A percentile compares a stretch with the other conserved stretches of the same genome.
Conservation (phyloP, 1,140 invertebrate genomes). For the Pantala flavescens region DNA sequence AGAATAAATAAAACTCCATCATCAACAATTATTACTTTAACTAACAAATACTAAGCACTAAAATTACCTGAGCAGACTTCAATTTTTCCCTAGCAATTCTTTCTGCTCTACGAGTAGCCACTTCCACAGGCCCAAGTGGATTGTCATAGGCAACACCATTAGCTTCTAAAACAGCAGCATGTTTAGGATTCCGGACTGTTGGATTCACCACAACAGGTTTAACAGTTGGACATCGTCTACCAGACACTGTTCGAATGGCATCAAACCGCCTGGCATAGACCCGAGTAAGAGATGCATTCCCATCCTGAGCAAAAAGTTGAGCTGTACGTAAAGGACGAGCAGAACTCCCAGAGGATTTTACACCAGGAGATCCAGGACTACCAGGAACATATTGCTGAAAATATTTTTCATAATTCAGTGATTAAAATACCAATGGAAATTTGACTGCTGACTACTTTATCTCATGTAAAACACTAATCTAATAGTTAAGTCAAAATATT, state of each 20-base stretch:
- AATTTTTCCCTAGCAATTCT: conserved; percentile 30
- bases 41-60: too few species aligned
- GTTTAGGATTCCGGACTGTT: conserved; percentile 69
- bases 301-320: conserved; percentile 72
- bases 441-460: background rate
- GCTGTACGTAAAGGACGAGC: conserved; percentile 65
- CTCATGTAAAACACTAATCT: too few species aligned
- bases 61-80: conserved; percentile 32
- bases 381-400: background rate
- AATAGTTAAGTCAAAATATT: background rate
- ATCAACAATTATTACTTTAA: too few species aligned
- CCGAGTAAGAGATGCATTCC: conserved; percentile 63
- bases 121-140: conserved; percentile 70
- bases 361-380: background rate
- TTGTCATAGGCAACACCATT: conserved; percentile 76
- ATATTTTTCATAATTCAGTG: too few species aligned
- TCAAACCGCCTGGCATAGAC: conserved; percentile 66
- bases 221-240: conserved; percentile 58
- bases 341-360: conserved; percentile 38
- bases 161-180: conserved; percentile 68
- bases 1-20: too few species aligned
- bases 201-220: conserved; percentile 59
- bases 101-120: conserved; percentile 74
- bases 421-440: background rate
- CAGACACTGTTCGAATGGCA: conserved; percentile 59